Conservation (phyloP, 2,797 vertebrate genomes). For the Acestrorhynchus altus region DNA sequence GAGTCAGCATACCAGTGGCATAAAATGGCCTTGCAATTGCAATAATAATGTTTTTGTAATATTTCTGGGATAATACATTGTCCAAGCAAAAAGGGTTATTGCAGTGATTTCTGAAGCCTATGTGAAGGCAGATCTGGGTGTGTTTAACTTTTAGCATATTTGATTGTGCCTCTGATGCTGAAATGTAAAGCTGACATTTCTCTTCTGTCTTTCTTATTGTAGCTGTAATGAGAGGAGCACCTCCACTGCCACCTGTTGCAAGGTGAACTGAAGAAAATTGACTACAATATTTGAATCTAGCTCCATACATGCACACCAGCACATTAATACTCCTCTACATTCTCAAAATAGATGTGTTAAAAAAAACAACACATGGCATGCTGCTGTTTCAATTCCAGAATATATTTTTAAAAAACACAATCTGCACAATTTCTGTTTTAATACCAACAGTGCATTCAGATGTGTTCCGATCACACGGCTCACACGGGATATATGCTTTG, state of each 20-base stretch:
- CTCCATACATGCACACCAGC: conserved; percentile 42
- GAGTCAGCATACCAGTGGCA: too few relatives aligned
- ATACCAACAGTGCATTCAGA: background rate
- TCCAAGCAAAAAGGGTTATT: too few relatives aligned
- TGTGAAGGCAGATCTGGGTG: background rate
- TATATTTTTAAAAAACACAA: background rate
- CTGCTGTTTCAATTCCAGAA: background rate
- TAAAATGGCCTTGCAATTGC: too few relatives aligned
- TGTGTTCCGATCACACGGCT: background rate
- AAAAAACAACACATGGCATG: background rate
- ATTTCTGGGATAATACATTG: too few relatives aligned
- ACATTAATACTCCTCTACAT: conserved; percentile 14
- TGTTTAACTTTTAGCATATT: background rate
- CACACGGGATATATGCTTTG: background rate
- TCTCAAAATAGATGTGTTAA: background rate
- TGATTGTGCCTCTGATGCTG: background rate
- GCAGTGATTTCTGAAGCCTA: too few relatives aligned
- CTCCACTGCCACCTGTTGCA: conserved; percentile 77
- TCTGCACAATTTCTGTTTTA: background rate
- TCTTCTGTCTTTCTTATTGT: conserved; percentile 30
- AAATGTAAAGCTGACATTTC: background rate
- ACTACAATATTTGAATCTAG: conserved; percentile 58
- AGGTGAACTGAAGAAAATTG: conserved; percentile 71
- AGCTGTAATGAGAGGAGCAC: conserved; percentile 75
- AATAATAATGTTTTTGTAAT: too few relatives aligned